Conservation (phyloP, 2,113 vertebrate species). For the Dermatemys mawii region DNA sequence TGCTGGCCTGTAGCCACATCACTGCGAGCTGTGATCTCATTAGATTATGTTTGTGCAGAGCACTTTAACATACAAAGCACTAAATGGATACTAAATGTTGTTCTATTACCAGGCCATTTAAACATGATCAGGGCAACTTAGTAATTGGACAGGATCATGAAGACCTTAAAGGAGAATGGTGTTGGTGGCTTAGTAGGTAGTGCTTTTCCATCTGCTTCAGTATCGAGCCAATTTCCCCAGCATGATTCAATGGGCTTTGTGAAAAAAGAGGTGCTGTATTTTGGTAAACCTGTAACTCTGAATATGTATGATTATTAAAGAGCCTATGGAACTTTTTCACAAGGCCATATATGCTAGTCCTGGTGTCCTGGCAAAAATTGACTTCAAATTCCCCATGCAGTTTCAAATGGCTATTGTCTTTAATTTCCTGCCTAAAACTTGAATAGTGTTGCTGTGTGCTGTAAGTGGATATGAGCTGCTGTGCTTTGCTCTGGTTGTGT, state of each 20-base stretch:
- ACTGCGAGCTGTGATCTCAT: not conserved
- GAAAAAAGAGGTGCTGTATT: not conserved
- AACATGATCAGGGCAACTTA: not conserved
- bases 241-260: not conserved
- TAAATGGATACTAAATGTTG: not conserved
- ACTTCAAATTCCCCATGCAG: not conserved
- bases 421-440: not conserved
- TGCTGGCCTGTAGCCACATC: not conserved
- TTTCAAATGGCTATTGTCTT: not conserved
- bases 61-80: not conserved
- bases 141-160: not conserved
- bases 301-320: not conserved
- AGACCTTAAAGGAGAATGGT: not conserved
- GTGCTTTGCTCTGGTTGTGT: not conserved
- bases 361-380: not conserved
- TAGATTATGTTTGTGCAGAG: not conserved
- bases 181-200: not conserved
- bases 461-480: not conserved
- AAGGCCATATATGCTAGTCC: not conserved
- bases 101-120: not conserved
- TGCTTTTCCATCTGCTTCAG: not conserved
- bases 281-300: not conserved
- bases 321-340: not conserved
- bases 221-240: not conserved
- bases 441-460: not conserved